Base-by-base conservation (phyloP, 2,888 invertebrate genomes). In the Stictocephala bisonia region DNA sequence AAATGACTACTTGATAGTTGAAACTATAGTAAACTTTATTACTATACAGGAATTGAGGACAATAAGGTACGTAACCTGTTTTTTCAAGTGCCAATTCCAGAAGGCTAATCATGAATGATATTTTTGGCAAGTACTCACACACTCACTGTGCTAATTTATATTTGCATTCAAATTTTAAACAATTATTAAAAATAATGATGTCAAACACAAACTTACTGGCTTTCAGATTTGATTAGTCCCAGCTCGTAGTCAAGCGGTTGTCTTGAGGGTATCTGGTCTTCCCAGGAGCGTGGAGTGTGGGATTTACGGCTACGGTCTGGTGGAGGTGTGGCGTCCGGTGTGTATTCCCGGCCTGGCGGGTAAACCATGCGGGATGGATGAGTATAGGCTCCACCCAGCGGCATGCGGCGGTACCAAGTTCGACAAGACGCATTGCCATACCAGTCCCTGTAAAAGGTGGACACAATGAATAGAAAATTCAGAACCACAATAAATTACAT, bases 301-400 rank as follows among this genome's bases (percentile, higher is more conserved):
- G 76, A 75, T 41, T 75, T 83, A 3, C 78, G 75, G 53, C 77
- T 77, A 0, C 89, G 88, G 60, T 91, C 90, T 11, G 77, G 77
- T 18, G 56, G 58, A 0, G 93, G 93, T 0, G 91, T 90, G 79
- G 90, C 87, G 82, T 93, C 91, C 0, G 95, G 95, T 0, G 95
- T 94, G 83, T 93, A 94, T 13, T 86, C 86, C 78, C 91, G 90
- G 2, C 93, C 94, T 0, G 95, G 95, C 71, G 96, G 96, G 85
- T 96, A 96, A 1, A 96, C 94, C 96, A 96, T 96, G 84, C 90
- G 91, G 64, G 95, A 95, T n/a, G 95, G 95, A 84, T 96, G 94
- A 26, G 92, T 93, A 85, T 93, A 94, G 66, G 95, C 95, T 68
- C 93, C 93, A 81, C 90, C 90, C 31, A 96, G 86, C 58, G 94